Percentiles rank a stretch among this genome's conserved stretches.
phyloP scores from a whole-genome alignment of 2,113 vertebrate species.

The Todiramphus chloris region DNA sequence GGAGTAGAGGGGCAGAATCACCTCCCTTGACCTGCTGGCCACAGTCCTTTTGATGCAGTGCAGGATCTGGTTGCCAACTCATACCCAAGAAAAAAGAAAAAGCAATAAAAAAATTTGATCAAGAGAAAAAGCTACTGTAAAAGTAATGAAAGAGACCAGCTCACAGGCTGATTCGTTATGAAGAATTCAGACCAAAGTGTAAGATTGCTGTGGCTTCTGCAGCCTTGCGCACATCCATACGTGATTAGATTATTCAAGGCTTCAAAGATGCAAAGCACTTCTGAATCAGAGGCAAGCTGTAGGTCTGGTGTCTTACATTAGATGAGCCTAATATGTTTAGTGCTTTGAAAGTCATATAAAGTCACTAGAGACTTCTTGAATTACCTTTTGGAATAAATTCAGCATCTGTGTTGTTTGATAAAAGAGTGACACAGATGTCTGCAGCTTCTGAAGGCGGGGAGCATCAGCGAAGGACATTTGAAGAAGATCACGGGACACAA shows the following conservation, averaged over 20 bases:
- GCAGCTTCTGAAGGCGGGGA: not conserved
- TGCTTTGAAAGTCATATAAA: constrained; percentile 22
- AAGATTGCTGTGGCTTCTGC: not conserved
- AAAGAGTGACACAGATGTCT: not conserved
- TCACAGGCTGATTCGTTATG: not conserved
- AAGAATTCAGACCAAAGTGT: constrained; percentile 30
- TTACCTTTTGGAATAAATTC: constrained; percentile 22
- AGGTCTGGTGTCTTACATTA: constrained; percentile 10
- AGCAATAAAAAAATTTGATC: not conserved
- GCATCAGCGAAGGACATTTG: not conserved
- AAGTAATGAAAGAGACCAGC: constrained; percentile 9
- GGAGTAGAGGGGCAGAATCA: not conserved
- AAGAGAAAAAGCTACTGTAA: not conserved
- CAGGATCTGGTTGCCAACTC: accelerated
- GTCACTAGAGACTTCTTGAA: constrained; percentile 3
- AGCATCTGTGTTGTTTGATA: not conserved
- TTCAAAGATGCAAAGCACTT: constrained; percentile 46
- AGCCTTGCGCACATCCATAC: not conserved
- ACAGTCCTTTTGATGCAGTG: not conserved
- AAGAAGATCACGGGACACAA: not conserved
- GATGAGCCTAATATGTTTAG: constrained; percentile 19
- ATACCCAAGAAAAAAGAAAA: not conserved
- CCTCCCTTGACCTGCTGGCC: not conserved
- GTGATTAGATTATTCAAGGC: constrained; percentile 41
- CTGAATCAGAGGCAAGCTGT: constrained; percentile 33